Conservation (phyloP, 2,888 invertebrate genomes). For the Seira sanloemensis region DNA sequence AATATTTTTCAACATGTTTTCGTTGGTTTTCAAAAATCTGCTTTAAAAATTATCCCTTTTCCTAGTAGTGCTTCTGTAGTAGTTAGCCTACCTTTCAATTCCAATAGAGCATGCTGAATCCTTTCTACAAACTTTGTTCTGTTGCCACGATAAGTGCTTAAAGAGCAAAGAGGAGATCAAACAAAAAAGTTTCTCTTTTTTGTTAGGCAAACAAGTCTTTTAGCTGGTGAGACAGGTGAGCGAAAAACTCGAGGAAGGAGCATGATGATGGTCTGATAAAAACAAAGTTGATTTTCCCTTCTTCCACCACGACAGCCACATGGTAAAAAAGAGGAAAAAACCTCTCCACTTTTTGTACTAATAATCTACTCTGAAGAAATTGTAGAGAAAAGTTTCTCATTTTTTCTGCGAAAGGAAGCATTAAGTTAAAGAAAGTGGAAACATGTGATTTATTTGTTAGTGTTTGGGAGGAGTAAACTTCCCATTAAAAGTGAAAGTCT, state of each 20-base stretch:
- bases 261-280: neutral
- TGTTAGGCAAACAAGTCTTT: conserved; percentile 4
- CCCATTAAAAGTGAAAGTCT: neutral
- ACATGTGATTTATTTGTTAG: conserved; percentile 20
- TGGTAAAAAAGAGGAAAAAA: neutral
- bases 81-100: too few species aligned
- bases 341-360: neutral
- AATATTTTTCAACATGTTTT: too few species aligned
- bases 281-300: neutral
- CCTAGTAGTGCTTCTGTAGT: too few species aligned
- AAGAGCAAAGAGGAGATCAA: conserved; percentile 4
- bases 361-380: conserved; percentile 16
- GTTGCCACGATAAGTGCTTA: neutral
- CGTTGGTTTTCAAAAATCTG: too few species aligned
- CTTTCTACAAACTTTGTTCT: too few species aligned
- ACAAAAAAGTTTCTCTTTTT: neutral
- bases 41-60: too few species aligned
- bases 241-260: neutral
- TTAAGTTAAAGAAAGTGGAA: conserved; percentile 23
- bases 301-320: neutral
- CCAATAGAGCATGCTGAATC: too few species aligned
- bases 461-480: neutral
- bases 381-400: neutral
- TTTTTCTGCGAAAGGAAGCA: neutral
- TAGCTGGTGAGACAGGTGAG: conserved; percentile 4